Base-by-base conservation (phyloP, 2,113 vertebrate species). In the Cariama cristata region DNA sequence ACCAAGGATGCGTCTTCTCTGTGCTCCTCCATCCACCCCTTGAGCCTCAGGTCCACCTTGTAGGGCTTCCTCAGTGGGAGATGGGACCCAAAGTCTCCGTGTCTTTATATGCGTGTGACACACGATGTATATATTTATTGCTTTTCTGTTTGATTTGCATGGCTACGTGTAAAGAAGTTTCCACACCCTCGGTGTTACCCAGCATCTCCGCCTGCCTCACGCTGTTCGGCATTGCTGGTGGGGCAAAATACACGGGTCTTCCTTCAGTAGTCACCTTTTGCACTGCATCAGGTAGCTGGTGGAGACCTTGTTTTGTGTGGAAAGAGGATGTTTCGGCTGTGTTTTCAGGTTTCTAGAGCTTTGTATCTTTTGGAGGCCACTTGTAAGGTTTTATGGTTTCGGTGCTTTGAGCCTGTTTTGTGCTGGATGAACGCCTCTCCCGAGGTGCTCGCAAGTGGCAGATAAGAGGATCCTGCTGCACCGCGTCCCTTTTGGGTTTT, bases 361-460 rank as follows among this genome's bases (percentile, higher is more conserved):
- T 42, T 26, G 9, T 16, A 0, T 42, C 10, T 82, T 68, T 17
- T 12, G 44, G 33, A 49, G 52, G 11, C 23, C 1, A 1, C 5
- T 49, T 23, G 24, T 15, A 7, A 27, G 60, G 6, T 47, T 69
- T 69, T 35, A 2, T 8, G 44, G 45, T 21, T 30, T 33, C 0
- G 2, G 4, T 44, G 47, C 53, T 66, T n/a, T 4, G 27, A 64
- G 44, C 30, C 33, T 7, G 53, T 22, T 50, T 33, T 26, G 44
- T 52, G 55, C 8, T 6, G n/a, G 49, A 4, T 16, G 32, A 74
- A 4, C 4, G 6, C 12, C 49, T 45, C 11, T 63, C 9, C 49
- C 0, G 1, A 1, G 30, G 5, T 35, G 35, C 28, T 40, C 8
- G 0, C 16, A 52, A 9, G 28, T 13, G 45, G 24, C n/a, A 26